Evolutionary conservation across 2,888 invertebrate species (phyloP), one percentile per base, ranked within the genome.

Genomic region (Conops quadrifasciatus): DNA sequence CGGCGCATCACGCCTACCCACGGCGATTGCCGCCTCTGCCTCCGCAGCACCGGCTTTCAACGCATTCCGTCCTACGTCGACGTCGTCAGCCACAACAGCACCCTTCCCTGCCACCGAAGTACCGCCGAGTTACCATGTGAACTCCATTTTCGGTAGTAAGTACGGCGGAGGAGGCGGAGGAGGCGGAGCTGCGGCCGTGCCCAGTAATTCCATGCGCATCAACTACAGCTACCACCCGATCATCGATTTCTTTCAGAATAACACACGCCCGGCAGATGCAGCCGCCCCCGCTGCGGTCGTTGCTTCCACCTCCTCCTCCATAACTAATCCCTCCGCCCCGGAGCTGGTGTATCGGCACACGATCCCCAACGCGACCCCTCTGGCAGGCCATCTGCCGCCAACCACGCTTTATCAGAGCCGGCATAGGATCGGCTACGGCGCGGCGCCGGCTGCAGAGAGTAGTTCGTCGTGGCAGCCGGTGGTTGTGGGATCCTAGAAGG

Each of bases 151-250:
- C 67, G 70, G 67, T 71, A 67, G 71, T 59, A 70, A 70, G 47
- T 75, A 72, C 73, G 71, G 28, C 56, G 49, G 63, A 11, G 16
- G 21, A 47, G 15, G 16, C 43, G 28, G 2, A 24, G 30, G 36
- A n/a, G 49, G 68, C 28, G 24, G 74, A 77, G 36, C 56, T 83
- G 45, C 51, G 13, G 36, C 51, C 36, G n/a, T 45, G 21, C n/a
- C 36, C 1, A 69, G 75, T 16, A 75, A 71, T 64, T 73, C 76
- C 62, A 81, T 90, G 79, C 88, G 91, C 79, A 89, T 93, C 56
- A 94, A 94, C 85, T 94, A 93, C 81, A 93, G 91, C 81, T 94
- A 94, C 79, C 94, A 94, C 84, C 93, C 93, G 1, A 94, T 94
- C 63, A 93, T 93, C 76, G 93, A 93, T 80, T 94, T 93, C 82